Conservation (phyloP, 2,113 vertebrate species). For the Vulpes ferrilata region DNA sequence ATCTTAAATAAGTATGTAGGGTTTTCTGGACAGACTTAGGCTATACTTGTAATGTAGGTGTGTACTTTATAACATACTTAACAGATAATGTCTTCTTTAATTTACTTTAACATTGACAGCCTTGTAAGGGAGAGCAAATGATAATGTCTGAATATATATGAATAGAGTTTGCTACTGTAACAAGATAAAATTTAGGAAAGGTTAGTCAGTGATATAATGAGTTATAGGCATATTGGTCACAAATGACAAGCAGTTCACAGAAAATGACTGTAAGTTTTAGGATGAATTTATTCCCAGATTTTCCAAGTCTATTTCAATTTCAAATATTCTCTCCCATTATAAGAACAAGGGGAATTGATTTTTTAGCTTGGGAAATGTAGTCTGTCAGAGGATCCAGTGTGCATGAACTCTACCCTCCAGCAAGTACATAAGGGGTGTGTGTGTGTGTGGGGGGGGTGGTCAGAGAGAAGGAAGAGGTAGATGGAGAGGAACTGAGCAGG, state of each 20-base stretch:
- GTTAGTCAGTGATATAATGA: neutral
- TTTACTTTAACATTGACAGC: neutral
- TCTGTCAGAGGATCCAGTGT: neutral
- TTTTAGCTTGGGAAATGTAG: neutral
- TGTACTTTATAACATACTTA: neutral
- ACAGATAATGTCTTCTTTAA: neutral
- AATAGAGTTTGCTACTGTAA: neutral
- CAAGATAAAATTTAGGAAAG: slow-evolving; percentile 14
- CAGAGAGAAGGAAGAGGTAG: neutral
- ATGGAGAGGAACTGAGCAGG: neutral
- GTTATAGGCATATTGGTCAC: neutral
- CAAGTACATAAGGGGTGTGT: neutral
- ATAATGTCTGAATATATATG: neutral
- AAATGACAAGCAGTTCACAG: slow-evolving; percentile 23
- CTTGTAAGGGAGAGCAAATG: neutral
- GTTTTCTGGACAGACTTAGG: neutral
- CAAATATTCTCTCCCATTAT: neutral
- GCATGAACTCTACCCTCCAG: neutral
- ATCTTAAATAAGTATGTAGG: neutral
- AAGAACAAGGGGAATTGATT: neutral
- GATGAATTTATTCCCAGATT: neutral
- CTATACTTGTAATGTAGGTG: neutral
- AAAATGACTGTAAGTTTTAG: neutral
- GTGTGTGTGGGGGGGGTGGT: too few relatives aligned
- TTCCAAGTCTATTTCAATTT: slow-evolving; percentile 2